These are phyloP conservation scores for Drosophila sucinea DNA, from an alignment of 1,140 invertebrate genomes.

Conservation along the genomic window DNA sequence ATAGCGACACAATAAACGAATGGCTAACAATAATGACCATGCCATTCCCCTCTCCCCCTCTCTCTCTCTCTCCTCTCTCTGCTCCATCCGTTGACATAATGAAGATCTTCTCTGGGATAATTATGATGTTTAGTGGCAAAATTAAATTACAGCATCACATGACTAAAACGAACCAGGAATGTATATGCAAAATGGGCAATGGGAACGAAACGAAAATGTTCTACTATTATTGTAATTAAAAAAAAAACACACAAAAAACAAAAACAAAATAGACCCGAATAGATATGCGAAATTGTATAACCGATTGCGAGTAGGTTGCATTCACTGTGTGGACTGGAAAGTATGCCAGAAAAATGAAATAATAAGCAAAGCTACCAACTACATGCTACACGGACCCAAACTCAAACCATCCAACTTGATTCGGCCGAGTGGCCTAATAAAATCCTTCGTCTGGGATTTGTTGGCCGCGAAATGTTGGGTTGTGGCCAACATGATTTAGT, in stretches of 20 bases:
- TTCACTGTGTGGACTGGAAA: not conserved
- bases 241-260: no score
- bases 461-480: conserved; percentile 36
- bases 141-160: conserved; percentile 7
- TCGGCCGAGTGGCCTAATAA: conserved; percentile 44
- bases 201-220: not conserved
- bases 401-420: not conserved
- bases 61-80: not conserved
- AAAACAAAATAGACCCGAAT: not conserved
- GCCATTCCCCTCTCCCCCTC: not conserved
- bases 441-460: conserved; percentile 32
- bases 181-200: not conserved
- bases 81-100: conserved; percentile 14
- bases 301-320: no score
- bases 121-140: conserved; percentile 9
- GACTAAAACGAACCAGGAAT: not conserved
- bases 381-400: not conserved
- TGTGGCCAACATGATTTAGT: conserved; percentile 44
- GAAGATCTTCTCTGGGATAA: conserved; percentile 19
- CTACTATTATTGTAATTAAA: not conserved
- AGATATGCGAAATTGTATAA: not conserved
- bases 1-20: conserved; percentile 58
- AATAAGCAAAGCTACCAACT: no score
- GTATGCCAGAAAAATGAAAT: no score
- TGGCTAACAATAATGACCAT: conserved; percentile 60